phyloP scores from a whole-genome alignment of 1,140 invertebrate genomes.

The Linepithema humile region DNA sequence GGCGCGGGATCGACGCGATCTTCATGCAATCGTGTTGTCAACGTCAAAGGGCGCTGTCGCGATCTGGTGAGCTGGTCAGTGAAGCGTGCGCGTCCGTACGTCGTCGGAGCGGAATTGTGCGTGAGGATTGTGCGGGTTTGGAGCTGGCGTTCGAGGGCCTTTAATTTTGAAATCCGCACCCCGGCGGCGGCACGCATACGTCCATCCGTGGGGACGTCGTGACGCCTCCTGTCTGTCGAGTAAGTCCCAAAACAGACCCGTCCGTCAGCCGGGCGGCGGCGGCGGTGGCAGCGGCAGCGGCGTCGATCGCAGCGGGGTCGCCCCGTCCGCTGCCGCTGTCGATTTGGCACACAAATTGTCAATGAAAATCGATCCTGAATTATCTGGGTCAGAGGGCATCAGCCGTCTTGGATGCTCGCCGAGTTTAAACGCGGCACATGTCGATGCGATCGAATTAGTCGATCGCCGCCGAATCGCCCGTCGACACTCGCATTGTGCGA shows the following conservation, averaged over 20 bases:
- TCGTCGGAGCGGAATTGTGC: neutral
- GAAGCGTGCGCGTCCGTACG: slow-evolving; percentile 64
- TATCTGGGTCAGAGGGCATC: slow-evolving; percentile 80
- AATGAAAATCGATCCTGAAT: slow-evolving; percentile 81
- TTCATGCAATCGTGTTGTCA: slow-evolving; percentile 49
- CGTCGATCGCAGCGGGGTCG: neutral
- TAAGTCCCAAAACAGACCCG: neutral
- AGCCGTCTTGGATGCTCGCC: slow-evolving; percentile 78
- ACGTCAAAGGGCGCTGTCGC: slow-evolving; percentile 79
- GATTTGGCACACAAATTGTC: slow-evolving; percentile 79
- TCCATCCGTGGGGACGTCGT: neutral
- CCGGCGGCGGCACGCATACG: neutral
- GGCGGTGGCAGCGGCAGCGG: neutral
- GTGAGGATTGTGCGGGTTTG: neutral
- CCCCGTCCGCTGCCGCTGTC: slow-evolving; percentile 10
- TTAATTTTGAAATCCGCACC: neutral
- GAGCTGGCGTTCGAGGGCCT: neutral
- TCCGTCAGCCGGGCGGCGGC: neutral
- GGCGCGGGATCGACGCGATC: neutral
- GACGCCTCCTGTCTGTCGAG: neutral
- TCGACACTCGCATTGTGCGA: neutral
- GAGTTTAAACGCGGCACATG: slow-evolving; percentile 72
- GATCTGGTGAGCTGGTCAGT: slow-evolving; percentile 71
- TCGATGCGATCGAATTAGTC: slow-evolving; percentile 64
- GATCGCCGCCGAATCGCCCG: slow-evolving; percentile 52